These are phyloP conservation scores for Acleris cristana DNA, from an alignment of 2,888 invertebrate genomes.

Conservation along the genomic window DNA sequence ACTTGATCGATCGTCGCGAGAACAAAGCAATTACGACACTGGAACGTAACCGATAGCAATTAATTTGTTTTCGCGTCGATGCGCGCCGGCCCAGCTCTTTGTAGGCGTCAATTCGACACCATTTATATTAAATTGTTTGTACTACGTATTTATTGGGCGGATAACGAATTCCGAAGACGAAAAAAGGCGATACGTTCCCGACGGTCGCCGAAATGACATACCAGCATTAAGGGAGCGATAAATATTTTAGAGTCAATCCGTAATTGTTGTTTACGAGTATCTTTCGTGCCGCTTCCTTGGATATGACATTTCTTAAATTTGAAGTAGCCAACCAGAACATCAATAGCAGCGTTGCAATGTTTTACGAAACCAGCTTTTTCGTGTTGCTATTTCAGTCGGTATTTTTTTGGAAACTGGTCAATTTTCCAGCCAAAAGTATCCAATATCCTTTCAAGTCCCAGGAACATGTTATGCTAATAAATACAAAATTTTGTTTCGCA, in stretches of 20 bases:
- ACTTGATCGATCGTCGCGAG: slow-evolving; percentile 75
- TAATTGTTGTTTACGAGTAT: slow-evolving; percentile 18
- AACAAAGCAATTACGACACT: slow-evolving; percentile 80
- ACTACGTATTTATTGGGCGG: slow-evolving; percentile 44
- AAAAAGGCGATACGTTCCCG: slow-evolving; percentile 46
- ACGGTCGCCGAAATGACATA: slow-evolving; percentile 15
- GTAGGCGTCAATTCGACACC: slow-evolving; percentile 66
- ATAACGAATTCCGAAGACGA: slow-evolving; percentile 42
- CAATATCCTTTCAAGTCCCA: no score
- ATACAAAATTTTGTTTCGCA: no score
- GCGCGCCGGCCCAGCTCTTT: slow-evolving; percentile 69
- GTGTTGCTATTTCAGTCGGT: no score
- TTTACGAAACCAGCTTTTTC: no score
- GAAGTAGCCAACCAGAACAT: not conserved
- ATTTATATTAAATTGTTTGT: slow-evolving; percentile 70
- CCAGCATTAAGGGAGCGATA: slow-evolving; percentile 6
- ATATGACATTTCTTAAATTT: not conserved
- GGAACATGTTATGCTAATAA: no score
- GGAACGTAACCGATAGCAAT: slow-evolving; percentile 79
- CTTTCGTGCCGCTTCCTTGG: not conserved
- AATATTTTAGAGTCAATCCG: slow-evolving; percentile 10
- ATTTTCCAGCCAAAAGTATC: no score
- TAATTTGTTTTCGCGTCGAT: slow-evolving; percentile 78
- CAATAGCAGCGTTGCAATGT: no score
- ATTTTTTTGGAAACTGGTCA: no score